Evolutionary conservation across 2,113 vertebrate genomes (phyloP).

Genomic region (Smithornis capensis): DNA sequence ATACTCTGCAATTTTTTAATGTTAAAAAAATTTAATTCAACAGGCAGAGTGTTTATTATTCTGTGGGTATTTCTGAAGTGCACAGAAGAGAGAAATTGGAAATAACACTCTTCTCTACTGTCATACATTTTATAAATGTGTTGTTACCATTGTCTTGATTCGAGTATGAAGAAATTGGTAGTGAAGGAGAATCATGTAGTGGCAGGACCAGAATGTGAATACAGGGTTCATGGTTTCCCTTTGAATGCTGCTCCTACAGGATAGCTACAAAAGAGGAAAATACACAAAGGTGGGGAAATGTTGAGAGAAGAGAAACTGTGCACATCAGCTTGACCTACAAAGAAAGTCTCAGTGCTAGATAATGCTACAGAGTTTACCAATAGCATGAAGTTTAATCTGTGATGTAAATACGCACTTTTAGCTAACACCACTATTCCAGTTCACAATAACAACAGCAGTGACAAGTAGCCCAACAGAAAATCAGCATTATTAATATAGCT

Average conservation of each 20-base stretch:
- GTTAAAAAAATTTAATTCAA: background rate
- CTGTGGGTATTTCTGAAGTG: background rate
- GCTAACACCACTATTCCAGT: background rate
- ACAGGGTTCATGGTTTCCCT: fast-evolving
- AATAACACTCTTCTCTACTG: background rate
- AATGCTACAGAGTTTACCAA: background rate
- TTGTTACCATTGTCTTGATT: background rate
- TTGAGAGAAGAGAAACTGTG: background rate
- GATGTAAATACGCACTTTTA: background rate
- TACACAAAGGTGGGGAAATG: fast-evolving
- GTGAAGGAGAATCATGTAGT: background rate
- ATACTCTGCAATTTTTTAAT: background rate
- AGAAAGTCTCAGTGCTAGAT: background rate
- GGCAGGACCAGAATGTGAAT: background rate
- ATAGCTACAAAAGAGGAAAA: background rate
- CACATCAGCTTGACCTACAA: background rate
- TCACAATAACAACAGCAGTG: background rate
- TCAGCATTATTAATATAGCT: background rate
- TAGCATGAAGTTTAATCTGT: background rate
- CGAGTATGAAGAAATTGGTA: background rate
- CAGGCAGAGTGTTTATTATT: background rate
- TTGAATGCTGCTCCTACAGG: background rate
- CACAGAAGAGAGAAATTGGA: background rate
- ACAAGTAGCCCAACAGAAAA: background rate
- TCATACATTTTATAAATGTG: background rate